phyloP scores from a whole-genome alignment of 2,113 vertebrate genomes.

The Morone chrysops region DNA sequence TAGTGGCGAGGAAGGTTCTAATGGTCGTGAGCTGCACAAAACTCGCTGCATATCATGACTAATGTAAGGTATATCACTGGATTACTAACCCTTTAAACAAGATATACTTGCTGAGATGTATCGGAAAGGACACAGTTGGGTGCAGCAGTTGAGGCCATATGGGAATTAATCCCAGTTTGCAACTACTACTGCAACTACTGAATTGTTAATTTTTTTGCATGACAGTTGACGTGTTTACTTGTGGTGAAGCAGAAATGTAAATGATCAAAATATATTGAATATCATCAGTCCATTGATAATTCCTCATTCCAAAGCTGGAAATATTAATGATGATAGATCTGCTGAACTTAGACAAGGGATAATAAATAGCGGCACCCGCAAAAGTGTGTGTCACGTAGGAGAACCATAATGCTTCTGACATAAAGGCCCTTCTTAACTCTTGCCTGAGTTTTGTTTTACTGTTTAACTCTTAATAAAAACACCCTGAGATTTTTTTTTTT shows the following conservation, averaged over 20 bases:
- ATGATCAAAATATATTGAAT: neutral
- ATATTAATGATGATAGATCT: neutral
- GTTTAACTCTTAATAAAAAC: neutral
- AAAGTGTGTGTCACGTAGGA: neutral
- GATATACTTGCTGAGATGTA: neutral
- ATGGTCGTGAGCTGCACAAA: no score
- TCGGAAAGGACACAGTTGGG: neutral
- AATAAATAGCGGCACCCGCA: neutral
- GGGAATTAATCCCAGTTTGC: neutral
- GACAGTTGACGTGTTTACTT: no score
- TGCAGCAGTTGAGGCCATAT: neutral
- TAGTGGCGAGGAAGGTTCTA: no score
- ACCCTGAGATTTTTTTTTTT: neutral
- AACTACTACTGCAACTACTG: neutral
- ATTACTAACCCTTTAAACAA: neutral
- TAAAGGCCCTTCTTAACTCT: neutral
- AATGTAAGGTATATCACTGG: neutral
- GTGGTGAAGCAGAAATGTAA: no score
- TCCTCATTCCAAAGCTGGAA: neutral
- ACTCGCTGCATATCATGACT: no score
- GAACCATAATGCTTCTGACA: neutral
- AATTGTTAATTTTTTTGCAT: no score
- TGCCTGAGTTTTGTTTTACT: neutral
- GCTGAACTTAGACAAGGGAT: neutral
- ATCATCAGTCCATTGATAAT: neutral